Evolutionary conservation across 2,113 vertebrate species (phyloP).

Genomic region (Turnix velox): DNA sequence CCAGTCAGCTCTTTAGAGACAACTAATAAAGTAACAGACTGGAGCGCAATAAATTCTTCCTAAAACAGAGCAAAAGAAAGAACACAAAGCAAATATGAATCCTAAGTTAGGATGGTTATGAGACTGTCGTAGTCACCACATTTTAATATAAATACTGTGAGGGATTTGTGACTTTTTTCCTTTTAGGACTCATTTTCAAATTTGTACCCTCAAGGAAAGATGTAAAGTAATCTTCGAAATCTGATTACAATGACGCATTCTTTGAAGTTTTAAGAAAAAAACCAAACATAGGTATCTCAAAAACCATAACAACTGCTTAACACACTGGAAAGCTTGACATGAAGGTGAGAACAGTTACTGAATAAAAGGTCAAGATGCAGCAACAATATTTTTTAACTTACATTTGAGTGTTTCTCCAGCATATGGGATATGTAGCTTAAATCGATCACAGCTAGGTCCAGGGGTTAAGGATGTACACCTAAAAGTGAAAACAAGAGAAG

Average conservation of each 20-base stretch:
- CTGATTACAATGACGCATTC: background rate
- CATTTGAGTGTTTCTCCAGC: conserved; percentile 98
- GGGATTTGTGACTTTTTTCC: background rate
- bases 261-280: background rate
- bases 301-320: background rate
- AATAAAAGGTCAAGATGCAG: background rate
- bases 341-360: background rate
- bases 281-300: background rate
- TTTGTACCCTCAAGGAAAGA: background rate
- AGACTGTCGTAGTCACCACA: background rate
- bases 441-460: conserved; percentile 95
- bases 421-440: conserved; percentile 97
- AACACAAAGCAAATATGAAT: background rate
- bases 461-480: conserved; percentile 93
- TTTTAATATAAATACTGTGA: background rate
- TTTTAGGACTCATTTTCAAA: background rate
- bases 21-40: background rate
- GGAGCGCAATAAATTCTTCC: background rate
- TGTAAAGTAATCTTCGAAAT: background rate
- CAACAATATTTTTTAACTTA: conserved; percentile 70
- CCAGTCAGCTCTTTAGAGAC: background rate
- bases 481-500: conserved; percentile 15
- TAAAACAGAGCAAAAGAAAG: background rate
- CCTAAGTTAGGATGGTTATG: background rate
- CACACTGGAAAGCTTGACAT: background rate